Conservation (phyloP, 1,140 invertebrate genomes). For the Neomicropteryx cornuta region DNA sequence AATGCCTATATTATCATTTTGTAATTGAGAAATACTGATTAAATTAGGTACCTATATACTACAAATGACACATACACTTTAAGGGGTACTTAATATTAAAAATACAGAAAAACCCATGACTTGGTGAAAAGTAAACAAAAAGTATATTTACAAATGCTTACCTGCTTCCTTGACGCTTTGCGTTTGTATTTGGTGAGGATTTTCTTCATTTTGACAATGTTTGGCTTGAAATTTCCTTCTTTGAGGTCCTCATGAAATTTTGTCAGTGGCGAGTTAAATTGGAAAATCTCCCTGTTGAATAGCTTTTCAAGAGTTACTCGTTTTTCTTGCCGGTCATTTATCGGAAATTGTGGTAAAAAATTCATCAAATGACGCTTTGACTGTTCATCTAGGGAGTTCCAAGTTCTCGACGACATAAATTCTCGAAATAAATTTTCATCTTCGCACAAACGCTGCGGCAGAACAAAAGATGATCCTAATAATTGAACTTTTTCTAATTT, state of each 20-base stretch:
- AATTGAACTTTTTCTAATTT: constrained; percentile 27
- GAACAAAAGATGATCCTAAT: constrained; percentile 25
- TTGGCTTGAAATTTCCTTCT: constrained; percentile 45
- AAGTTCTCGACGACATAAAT: constrained; percentile 41
- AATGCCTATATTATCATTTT: no score
- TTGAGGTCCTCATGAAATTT: constrained; percentile 47
- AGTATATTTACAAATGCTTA: constrained; percentile 4
- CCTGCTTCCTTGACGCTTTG: constrained; percentile 7
- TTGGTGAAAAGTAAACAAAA: no score
- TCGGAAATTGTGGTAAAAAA: constrained; percentile 48
- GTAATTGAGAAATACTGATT: no score
- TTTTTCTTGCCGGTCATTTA: constrained; percentile 48
- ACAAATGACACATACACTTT: no score
- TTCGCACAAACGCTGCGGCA: constrained; percentile 42
- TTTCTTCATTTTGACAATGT: constrained; percentile 31
- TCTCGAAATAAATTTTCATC: constrained; percentile 43
- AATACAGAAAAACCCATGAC: no score
- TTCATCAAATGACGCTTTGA: constrained; percentile 43
- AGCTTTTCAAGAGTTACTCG: constrained; percentile 43
- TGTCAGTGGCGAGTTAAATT: constrained; percentile 49
- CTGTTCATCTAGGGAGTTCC: constrained; percentile 41
- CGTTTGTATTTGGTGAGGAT: not conserved
- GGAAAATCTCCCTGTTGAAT: constrained; percentile 48
- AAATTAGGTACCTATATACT: no score
- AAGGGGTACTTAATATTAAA: no score